phyloP scores from a whole-genome alignment of 2,113 vertebrate genomes.

The Oryzias celebensis region DNA sequence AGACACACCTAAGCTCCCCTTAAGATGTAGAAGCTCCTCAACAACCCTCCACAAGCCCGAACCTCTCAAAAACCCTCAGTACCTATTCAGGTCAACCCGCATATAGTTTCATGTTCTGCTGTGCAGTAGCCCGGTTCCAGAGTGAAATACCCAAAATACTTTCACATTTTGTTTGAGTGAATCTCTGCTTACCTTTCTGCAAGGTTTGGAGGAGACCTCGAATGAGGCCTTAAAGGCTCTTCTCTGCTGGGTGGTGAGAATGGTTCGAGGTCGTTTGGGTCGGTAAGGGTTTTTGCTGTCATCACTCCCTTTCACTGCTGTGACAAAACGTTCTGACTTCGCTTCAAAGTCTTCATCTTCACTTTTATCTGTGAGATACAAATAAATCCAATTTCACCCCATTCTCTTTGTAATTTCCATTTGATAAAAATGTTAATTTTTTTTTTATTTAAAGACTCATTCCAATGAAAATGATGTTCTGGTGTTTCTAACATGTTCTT shows the following conservation, averaged over 20 bases:
- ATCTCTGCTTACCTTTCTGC: slow-evolving; percentile 83
- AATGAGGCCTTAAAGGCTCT: slow-evolving; percentile 94
- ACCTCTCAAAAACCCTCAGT: too few species aligned
- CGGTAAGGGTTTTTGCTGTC: slow-evolving; percentile 85
- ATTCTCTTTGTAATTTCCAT: not conserved
- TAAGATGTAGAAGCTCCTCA: too few species aligned
- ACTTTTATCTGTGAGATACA: slow-evolving; percentile 82
- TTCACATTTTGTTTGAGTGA: not conserved
- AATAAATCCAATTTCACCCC: not conserved
- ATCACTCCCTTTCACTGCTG: slow-evolving; percentile 77
- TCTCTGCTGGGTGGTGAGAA: slow-evolving; percentile 90
- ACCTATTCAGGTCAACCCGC: too few species aligned
- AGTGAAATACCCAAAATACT: not conserved
- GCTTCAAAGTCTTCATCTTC: slow-evolving; percentile 87
- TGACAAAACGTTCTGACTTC: slow-evolving; percentile 80
- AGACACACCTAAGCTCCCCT: too few species aligned
- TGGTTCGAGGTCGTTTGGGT: slow-evolving; percentile 90
- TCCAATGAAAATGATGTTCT: too few species aligned
- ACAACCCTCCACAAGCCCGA: too few species aligned
- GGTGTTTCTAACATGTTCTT: too few species aligned
- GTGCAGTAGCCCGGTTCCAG: too few species aligned
- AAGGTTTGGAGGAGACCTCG: slow-evolving; percentile 94
- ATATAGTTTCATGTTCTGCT: too few species aligned
- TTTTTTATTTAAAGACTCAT: too few species aligned
- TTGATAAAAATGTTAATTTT: too few species aligned